Evolutionary conservation across 2,888 invertebrate genomes (phyloP), one percentile per base, ranked within the genome.

Genomic region (Dioctria rufipes): DNA sequence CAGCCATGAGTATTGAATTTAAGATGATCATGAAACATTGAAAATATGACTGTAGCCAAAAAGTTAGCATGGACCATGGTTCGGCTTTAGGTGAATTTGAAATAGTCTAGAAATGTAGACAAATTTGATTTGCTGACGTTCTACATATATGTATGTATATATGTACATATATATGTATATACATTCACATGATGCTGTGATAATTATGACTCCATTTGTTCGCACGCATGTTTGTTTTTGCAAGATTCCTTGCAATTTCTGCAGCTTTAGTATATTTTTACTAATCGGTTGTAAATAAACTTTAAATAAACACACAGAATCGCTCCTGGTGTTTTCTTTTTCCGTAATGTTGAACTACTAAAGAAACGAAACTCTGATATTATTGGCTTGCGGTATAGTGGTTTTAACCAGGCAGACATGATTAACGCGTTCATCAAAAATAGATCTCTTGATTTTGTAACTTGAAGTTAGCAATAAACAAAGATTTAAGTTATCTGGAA

Each of bases 131-230:
- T n/a, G 8, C 51, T n/a, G 51, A 69, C 51, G 40, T 37, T 51
- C 25, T 1, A 25, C 25, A 25, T 25, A 25, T 25, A 25, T 25
- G 25, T 25, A 25, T 25, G 0, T 25, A 25, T 2, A 25, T 25
- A 25, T 25, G 25, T 25, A 25, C 25, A 25, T 25, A 25, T 25
- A 25, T 25, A 25, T 25, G 25, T 25, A 25, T 25, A 51, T 51
- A 51, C 11, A 69, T 51, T 25, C 51, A 39, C 11, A 49, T 25
- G 51, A 69, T 69, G 69, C 69, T 51, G 69, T 51, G 69, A 69
- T 69, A 69, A 69, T 69, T 69, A 69, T 51, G 69, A 51, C 37
- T 51, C 69, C 51, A 69, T 69, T 69, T 69, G 69, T 69, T 49
- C 69, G 49, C 25, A 49, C 37, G 69, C 25, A 49, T 51, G 69